Evolutionary conservation across 2,113 vertebrate genomes (phyloP).

Genomic region (Notothenia rossii): DNA sequence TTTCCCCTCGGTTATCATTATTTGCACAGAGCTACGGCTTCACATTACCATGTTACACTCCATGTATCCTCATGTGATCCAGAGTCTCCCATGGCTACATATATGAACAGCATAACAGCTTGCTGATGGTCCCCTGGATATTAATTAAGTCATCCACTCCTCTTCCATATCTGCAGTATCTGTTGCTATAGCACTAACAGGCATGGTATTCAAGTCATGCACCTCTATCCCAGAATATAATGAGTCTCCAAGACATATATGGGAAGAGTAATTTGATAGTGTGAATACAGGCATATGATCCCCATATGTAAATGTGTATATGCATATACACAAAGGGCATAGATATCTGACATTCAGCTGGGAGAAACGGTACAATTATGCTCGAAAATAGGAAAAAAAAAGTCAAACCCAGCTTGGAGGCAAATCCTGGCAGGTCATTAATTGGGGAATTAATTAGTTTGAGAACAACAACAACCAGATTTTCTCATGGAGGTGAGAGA

Average conservation of each 20-base stretch:
- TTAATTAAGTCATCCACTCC: slow-evolving; percentile 64
- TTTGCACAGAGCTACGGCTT: slow-evolving; percentile 22
- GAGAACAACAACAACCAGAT: slow-evolving; percentile 72
- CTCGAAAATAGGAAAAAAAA: slow-evolving; percentile 27
- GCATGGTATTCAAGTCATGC: slow-evolving; percentile 60
- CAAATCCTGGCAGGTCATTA: slow-evolving; percentile 70
- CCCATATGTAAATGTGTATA: slow-evolving; percentile 24
- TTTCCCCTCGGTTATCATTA: slow-evolving; percentile 26
- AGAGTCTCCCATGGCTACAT: slow-evolving; percentile 35
- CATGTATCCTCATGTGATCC: slow-evolving; percentile 41
- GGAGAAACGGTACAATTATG: slow-evolving; percentile 29
- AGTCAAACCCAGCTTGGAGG: slow-evolving; percentile 52
- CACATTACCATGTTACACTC: slow-evolving; percentile 38
- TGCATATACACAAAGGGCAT: neutral
- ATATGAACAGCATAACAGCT: slow-evolving; percentile 51
- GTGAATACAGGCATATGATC: neutral
- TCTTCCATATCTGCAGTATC: slow-evolving; percentile 36
- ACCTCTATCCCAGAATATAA: slow-evolving; percentile 42
- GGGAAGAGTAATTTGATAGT: neutral
- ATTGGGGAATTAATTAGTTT: slow-evolving; percentile 73
- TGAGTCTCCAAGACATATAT: slow-evolving; percentile 30
- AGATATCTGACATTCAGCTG: slow-evolving; percentile 21
- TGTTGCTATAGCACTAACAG: slow-evolving; percentile 55
- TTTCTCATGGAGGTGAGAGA: slow-evolving; percentile 71
- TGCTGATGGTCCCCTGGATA: slow-evolving; percentile 61